A percentile compares a stretch with the other conserved stretches of the same genome.
Evolutionary conservation across 1,140 invertebrate species (phyloP).

Genomic region (Drosophila watanabei): DNA sequence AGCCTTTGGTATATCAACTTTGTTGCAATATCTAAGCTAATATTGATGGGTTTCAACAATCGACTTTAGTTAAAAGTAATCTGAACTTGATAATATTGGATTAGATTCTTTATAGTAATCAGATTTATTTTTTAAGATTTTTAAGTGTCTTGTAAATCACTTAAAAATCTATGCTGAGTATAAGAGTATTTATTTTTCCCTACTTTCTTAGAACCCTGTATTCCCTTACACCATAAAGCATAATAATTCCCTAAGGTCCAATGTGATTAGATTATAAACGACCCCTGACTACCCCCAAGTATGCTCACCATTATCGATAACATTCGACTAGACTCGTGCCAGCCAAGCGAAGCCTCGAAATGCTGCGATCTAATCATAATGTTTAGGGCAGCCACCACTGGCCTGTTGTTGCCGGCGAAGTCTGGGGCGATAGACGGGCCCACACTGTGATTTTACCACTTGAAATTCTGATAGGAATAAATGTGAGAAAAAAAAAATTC

Average conservation of each 20-base stretch:
- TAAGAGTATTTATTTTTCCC: not conserved
- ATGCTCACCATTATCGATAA: not conserved
- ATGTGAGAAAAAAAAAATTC: slow-evolving; percentile 8
- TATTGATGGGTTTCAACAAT: not conserved
- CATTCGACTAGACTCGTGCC: slow-evolving; percentile 14
- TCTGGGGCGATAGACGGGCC: slow-evolving; percentile 4
- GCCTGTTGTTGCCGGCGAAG: slow-evolving; percentile 16
- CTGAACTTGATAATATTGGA: too few relatives aligned
- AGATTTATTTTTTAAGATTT: not conserved
- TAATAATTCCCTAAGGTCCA: not conserved
- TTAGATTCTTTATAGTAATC: not conserved
- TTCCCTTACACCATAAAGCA: not conserved
- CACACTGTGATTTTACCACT: slow-evolving; percentile 11
- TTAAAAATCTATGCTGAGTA: not conserved
- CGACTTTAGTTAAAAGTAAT: not conserved
- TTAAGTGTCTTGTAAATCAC: not conserved
- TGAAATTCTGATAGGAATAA: slow-evolving; percentile 15
- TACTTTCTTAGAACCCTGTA: not conserved
- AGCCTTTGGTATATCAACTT: not conserved
- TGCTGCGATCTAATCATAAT: not conserved
- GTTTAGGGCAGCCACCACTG: slow-evolving; percentile 4
- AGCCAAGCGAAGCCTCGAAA: slow-evolving; percentile 19
- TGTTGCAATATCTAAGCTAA: not conserved
- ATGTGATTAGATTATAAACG: not conserved
- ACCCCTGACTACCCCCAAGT: slow-evolving; percentile 16